These are phyloP conservation scores for Spheniscus humboldti DNA, from an alignment of 2,797 vertebrate genomes.

Conservation along the genomic window DNA sequence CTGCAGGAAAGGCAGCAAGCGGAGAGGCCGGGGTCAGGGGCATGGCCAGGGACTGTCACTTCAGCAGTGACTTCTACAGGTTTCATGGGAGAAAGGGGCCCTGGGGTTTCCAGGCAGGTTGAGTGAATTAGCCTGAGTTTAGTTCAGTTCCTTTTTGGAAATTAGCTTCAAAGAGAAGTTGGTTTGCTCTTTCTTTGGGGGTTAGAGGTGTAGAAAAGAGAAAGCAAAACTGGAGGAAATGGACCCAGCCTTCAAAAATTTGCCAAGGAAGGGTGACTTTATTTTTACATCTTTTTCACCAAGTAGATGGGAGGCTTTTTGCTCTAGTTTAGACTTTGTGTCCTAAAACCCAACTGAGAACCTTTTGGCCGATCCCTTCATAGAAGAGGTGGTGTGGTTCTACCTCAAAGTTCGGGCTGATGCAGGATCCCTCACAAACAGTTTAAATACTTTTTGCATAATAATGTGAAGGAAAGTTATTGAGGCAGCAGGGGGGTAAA, in stretches of 20 bases:
- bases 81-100: neutral
- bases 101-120: neutral
- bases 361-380: neutral
- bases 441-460: neutral
- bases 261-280: neutral
- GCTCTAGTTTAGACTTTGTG: neutral
- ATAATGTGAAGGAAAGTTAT: neutral
- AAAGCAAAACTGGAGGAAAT: neutral
- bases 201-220: neutral
- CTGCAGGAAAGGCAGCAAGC: neutral
- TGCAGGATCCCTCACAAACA: neutral
- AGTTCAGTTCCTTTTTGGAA: neutral
- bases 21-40: rapidly evolving
- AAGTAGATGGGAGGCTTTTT: neutral
- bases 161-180: neutral
- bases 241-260: neutral
- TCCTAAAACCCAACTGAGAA: neutral
- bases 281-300: neutral
- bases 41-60: neutral
- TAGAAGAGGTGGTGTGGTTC: neutral
- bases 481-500: neutral
- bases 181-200: neutral
- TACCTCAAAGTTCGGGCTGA: neutral
- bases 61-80: neutral
- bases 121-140: neutral